These are phyloP conservation scores for Tenthredo scrophulariae DNA, from an alignment of 2,888 invertebrate genomes.

Conservation along the genomic window DNA sequence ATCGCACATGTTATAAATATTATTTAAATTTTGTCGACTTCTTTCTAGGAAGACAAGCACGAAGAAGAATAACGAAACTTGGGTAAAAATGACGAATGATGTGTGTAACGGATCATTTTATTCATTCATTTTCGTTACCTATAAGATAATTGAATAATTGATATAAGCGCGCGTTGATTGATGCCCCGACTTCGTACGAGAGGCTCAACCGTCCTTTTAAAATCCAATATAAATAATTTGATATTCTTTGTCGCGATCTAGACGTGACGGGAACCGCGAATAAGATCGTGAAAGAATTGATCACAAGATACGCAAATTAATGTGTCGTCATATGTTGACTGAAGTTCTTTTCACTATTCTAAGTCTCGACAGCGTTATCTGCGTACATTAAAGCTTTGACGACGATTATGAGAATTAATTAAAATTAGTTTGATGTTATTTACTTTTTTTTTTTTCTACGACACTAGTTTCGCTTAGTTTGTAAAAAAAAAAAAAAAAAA, in stretches of 20 bases:
- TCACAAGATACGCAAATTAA: background rate
- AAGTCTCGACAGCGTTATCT: background rate
- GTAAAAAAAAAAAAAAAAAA: too few relatives aligned
- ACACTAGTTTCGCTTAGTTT: too few relatives aligned
- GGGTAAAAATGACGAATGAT: background rate
- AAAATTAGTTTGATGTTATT: background rate
- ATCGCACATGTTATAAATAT: background rate
- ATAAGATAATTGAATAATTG: constrained; percentile 8
- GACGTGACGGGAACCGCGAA: background rate
- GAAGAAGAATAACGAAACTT: too few relatives aligned
- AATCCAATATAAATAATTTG: background rate
- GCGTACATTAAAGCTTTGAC: background rate
- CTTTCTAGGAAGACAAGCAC: background rate
- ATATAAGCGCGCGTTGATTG: background rate
- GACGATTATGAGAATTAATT: background rate
- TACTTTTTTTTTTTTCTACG: too few relatives aligned
- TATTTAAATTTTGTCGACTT: background rate
- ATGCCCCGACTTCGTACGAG: background rate
- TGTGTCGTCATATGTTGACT: background rate
- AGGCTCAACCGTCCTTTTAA: background rate
- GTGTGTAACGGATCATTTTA: background rate
- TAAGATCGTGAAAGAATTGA: background rate
- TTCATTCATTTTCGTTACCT: background rate
- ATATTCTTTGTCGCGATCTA: background rate
- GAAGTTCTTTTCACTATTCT: background rate